Evolutionary conservation across 2,797 vertebrate genomes (phyloP).

Genomic region (Cyprinodon diabolis): DNA sequence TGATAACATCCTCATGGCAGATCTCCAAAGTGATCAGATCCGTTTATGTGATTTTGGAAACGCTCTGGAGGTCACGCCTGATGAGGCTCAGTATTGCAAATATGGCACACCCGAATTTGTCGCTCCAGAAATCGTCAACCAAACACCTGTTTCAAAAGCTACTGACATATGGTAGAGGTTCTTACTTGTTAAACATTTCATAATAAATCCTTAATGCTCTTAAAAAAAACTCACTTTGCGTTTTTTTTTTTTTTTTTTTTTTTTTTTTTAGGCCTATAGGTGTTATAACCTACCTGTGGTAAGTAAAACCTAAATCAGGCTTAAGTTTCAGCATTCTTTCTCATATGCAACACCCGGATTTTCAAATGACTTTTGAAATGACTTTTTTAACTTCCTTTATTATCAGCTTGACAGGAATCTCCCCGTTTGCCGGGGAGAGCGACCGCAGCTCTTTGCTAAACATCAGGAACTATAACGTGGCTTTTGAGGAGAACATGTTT

Average conservation of each 20-base stretch:
- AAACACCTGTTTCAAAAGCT: conserved; percentile 91
- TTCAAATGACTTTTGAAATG: conserved; percentile 7
- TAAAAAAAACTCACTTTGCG: conserved; percentile 5
- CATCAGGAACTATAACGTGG: conserved; percentile 95
- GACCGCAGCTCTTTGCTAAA: conserved; percentile 93
- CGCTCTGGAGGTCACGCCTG: conserved; percentile 82
- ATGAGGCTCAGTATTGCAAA: conserved; percentile 93
- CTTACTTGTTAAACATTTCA: not conserved
- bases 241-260: conserved; percentile 24
- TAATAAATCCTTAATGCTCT: not conserved
- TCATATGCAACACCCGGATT: not conserved
- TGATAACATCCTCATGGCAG: conserved; percentile 94
- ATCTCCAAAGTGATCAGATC: conserved; percentile 88
- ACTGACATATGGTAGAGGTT: conserved; percentile 91
- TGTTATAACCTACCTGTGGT: conserved; percentile 95
- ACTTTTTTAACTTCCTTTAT: conserved; percentile 15
- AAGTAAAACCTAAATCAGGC: conserved; percentile 56
- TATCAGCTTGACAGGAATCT: conserved; percentile 92
- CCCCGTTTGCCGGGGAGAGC: conserved; percentile 95
- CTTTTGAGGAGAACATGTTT: conserved; percentile 95
- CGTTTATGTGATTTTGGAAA: conserved; percentile 97
- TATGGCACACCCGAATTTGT: conserved; percentile 97
- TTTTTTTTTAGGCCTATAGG: conserved; percentile 86
- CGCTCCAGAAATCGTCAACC: conserved; percentile 95
- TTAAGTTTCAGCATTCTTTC: not conserved